Conservation (phyloP, 2,888 invertebrate species). For the Clunio marinus region DNA sequence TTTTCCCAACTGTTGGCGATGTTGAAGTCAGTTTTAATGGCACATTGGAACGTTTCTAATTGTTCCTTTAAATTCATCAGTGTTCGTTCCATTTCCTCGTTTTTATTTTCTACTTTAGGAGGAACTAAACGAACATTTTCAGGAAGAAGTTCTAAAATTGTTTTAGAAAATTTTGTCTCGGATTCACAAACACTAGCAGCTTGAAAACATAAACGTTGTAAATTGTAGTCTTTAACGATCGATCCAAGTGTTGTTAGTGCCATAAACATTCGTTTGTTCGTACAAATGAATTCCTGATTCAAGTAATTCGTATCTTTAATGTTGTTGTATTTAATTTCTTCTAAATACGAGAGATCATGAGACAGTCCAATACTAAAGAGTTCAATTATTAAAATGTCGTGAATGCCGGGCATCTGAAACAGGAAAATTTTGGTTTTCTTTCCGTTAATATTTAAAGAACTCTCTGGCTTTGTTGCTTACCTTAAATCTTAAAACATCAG, state of each 20-base stretch:
- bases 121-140: background rate
- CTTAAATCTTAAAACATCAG: conserved; percentile 19
- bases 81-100: background rate
- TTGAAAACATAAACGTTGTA: conserved; percentile 14
- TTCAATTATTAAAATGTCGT: conserved; percentile 5
- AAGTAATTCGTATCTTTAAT: background rate
- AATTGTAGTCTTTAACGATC: conserved; percentile 2
- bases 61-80: conserved; percentile 10
- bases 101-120: too few relatives aligned
- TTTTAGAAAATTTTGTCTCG: background rate
- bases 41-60: conserved; percentile 23
- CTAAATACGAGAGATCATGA: conserved; percentile 23
- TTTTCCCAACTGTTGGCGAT: background rate
- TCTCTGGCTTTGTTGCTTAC: conserved; percentile 4
- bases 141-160: background rate
- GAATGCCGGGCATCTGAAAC: conserved; percentile 22
- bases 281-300: background rate
- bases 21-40: background rate
- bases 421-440: background rate
- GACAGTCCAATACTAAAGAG: conserved; percentile 34
- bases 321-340: conserved; percentile 28
- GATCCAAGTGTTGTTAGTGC: conserved; percentile 20
- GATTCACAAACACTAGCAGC: conserved; percentile 18
- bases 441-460: too few relatives aligned
- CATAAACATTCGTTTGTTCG: background rate